phyloP scores from a whole-genome alignment of 2,888 invertebrate species.

The Orgyia antiqua region DNA sequence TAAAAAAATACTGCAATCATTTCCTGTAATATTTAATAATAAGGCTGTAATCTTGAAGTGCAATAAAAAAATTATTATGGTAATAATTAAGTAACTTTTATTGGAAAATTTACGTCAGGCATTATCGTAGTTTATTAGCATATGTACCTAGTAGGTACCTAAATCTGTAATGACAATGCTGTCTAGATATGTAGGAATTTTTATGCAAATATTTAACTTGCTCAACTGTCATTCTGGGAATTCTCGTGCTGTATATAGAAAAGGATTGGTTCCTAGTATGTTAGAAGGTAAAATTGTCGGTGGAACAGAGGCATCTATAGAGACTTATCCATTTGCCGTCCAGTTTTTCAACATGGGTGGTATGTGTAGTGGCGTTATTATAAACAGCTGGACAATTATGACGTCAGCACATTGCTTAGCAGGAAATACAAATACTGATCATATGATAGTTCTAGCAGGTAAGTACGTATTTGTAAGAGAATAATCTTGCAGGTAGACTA shows the following conservation, averaged over 20 bases:
- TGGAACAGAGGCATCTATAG: constrained; percentile 33
- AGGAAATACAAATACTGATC: constrained; percentile 28
- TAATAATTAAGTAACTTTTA: no score
- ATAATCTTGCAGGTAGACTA: no score
- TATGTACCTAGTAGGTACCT: background rate
- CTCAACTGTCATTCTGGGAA: background rate
- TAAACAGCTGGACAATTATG: constrained; percentile 47
- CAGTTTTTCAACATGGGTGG: constrained; percentile 47
- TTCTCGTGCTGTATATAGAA: background rate
- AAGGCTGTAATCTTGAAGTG: no score
- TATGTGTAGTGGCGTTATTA: constrained; percentile 48
- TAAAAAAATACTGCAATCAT: no score
- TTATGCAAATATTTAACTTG: background rate
- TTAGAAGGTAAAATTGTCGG: constrained; percentile 44
- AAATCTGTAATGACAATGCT: background rate
- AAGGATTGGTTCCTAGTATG: no score
- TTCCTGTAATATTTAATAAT: no score
- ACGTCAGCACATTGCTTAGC: constrained; percentile 59
- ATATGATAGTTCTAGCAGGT: constrained; percentile 50
- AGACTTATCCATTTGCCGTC: constrained; percentile 39
- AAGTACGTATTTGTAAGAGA: constrained; percentile 18
- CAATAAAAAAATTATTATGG: no score
- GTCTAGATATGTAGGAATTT: background rate
- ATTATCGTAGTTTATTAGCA: background rate
- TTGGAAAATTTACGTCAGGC: background rate